Percentiles rank a stretch among this genome's conserved stretches.
Evolutionary conservation across 2,797 vertebrate species (phyloP).

Genomic region (Fratercula arctica): DNA sequence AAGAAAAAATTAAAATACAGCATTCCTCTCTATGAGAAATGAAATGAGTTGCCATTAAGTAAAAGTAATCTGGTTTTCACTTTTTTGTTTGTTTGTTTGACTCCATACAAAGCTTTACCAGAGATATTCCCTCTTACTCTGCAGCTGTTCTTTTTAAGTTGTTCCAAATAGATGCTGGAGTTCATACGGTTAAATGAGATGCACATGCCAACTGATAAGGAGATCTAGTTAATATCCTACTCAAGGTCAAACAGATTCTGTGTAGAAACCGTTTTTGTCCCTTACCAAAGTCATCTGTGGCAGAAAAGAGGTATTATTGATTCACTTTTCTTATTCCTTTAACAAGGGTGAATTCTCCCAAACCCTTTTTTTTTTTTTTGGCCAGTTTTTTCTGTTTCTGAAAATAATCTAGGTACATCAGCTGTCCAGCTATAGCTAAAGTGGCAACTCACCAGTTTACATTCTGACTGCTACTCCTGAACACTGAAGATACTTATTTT

Average conservation of each 20-base stretch:
- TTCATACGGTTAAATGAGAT: slow-evolving; percentile 18
- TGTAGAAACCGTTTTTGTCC: not conserved
- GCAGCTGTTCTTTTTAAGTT: not conserved
- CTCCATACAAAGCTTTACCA: not conserved
- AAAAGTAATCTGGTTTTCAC: not conserved
- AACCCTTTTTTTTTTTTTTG: not conserved
- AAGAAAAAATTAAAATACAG: not conserved
- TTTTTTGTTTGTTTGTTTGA: not conserved
- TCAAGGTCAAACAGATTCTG: not conserved
- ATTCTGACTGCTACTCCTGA: not conserved
- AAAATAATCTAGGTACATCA: not conserved
- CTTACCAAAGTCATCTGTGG: not conserved
- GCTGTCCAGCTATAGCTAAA: not conserved
- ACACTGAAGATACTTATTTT: not conserved
- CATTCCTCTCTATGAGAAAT: not conserved
- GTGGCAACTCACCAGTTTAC: not conserved
- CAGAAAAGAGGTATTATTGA: not conserved
- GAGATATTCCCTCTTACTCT: not conserved
- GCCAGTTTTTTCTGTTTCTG: not conserved
- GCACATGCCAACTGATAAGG: slow-evolving; percentile 36
- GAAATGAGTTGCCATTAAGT: not conserved
- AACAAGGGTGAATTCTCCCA: not conserved
- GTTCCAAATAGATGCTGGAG: not conserved
- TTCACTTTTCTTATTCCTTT: not conserved
- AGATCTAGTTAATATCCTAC: slow-evolving; percentile 48